phyloP scores from a whole-genome alignment of 2,113 vertebrate species.

The Triplophysa rosa region DNA sequence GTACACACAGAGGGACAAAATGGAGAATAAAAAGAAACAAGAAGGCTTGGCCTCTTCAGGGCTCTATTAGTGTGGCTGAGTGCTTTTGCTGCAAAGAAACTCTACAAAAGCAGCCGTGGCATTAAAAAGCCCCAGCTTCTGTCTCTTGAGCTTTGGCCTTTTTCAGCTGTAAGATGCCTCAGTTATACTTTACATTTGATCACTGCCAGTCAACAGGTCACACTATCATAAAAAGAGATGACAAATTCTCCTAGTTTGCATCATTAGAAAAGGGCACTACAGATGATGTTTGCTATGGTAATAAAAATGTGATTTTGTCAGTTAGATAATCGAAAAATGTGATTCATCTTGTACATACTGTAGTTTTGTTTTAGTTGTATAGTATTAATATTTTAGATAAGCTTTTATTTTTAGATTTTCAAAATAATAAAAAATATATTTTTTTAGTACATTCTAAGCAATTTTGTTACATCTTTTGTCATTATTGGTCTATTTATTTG shows the following conservation, averaged over 20 bases:
- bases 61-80: constrained; percentile 8
- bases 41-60: not conserved
- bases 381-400: no score
- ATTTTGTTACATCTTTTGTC: no score
- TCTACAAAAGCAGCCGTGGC: not conserved
- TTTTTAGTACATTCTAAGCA: no score
- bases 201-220: not conserved
- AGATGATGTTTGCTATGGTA: not conserved
- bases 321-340: no score
- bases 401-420: no score
- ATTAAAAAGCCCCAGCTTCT: not conserved
- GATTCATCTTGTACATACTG: no score
- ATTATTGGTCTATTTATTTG: no score
- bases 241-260: not conserved
- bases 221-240: not conserved
- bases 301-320: no score
- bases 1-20: not conserved
- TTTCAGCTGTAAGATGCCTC: not conserved
- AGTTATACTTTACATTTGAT: not conserved
- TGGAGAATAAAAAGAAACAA: not conserved
- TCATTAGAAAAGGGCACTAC: not conserved
- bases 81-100: not conserved
- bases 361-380: no score
- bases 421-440: no score
- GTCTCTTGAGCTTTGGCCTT: not conserved